Percentiles rank a stretch among this genome's conserved stretches.
Evolutionary conservation across 2,797 vertebrate genomes (phyloP).

Genomic region (Malacoctenus gilli): DNA sequence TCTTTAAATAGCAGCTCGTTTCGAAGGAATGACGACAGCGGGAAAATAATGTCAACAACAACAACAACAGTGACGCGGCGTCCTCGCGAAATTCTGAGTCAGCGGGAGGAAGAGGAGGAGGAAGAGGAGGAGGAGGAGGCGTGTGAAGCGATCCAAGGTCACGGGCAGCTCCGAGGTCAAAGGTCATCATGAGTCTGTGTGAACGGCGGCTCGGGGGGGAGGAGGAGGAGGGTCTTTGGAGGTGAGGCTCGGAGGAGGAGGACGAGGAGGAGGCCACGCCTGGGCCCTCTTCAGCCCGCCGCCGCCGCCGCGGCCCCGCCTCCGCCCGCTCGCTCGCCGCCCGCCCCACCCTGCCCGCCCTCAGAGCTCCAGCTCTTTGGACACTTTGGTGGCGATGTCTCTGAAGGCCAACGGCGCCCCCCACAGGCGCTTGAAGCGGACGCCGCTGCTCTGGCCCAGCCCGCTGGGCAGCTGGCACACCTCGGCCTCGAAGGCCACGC

Average conservation of each 20-base stretch:
- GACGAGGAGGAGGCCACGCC: conserved; percentile 38
- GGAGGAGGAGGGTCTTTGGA: conserved; percentile 65
- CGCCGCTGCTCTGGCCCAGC: conserved; percentile 84
- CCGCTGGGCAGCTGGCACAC: conserved; percentile 89
- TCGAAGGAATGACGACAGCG: conserved; percentile 73
- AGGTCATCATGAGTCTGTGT: conserved; percentile 49
- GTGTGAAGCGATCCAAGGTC: conserved; percentile 65
- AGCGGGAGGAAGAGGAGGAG: no score
- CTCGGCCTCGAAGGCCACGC: conserved; percentile 90
- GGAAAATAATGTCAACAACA: conserved; percentile 49
- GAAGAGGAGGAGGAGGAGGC: conserved; percentile 34
- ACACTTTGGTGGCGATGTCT: conserved; percentile 89
- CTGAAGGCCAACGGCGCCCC: conserved; percentile 90
- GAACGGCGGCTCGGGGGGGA: conserved; percentile 47
- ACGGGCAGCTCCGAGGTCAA: conserved; percentile 57
- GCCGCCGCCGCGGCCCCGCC: conserved; percentile 30
- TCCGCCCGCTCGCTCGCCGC: no score
- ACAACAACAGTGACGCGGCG: conserved; percentile 22
- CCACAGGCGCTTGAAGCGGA: conserved; percentile 88
- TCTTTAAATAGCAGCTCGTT: conserved; percentile 84
- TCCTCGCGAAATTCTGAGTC: no score
- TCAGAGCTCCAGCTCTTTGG: conserved; percentile 92
- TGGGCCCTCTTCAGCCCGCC: conserved; percentile 44
- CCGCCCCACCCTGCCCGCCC: conserved; percentile 65
- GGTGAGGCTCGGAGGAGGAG: conserved; percentile 61